phyloP scores from a whole-genome alignment of 2,113 vertebrate species.

The Nyctibius bracteatus region DNA sequence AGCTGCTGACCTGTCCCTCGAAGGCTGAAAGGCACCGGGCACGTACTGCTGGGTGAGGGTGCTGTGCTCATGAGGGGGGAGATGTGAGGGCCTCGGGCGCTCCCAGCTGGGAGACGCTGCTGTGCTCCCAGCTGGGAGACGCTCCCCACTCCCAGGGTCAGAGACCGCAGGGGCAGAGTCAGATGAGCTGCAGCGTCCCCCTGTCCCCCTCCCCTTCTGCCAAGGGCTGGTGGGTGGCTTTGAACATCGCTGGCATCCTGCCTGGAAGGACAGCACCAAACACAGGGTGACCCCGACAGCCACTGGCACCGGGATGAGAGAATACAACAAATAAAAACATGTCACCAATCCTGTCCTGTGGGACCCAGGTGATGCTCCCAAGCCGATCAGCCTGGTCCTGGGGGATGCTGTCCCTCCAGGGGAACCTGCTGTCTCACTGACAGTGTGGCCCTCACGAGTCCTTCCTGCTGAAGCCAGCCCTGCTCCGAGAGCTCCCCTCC shows the following conservation, averaged over 20 bases:
- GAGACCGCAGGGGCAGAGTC: not conserved
- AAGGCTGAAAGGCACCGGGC: not conserved
- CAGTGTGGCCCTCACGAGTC: not conserved
- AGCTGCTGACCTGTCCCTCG: not conserved
- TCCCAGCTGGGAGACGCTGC: not conserved
- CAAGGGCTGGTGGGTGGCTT: not conserved
- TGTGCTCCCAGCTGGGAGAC: not conserved
- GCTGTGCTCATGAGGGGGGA: not conserved
- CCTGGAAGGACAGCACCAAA: not conserved
- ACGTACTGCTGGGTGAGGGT: not conserved
- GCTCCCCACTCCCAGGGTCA: not conserved
- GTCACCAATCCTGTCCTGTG: not conserved
- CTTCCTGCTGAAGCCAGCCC: not conserved
- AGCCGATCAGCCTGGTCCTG: accelerated
- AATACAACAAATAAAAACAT: not conserved
- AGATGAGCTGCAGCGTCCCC: not conserved
- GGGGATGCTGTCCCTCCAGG: not conserved
- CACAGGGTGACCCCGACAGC: not conserved
- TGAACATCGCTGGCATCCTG: not conserved
- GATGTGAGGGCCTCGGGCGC: not conserved
- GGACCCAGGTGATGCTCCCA: not conserved
- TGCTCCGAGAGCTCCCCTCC: not conserved
- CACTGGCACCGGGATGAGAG: not conserved
- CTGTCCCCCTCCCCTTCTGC: not conserved
- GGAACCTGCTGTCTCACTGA: not conserved